phyloP scores from a whole-genome alignment of 2,113 vertebrate species.

The Zosterops hypoxanthus region DNA sequence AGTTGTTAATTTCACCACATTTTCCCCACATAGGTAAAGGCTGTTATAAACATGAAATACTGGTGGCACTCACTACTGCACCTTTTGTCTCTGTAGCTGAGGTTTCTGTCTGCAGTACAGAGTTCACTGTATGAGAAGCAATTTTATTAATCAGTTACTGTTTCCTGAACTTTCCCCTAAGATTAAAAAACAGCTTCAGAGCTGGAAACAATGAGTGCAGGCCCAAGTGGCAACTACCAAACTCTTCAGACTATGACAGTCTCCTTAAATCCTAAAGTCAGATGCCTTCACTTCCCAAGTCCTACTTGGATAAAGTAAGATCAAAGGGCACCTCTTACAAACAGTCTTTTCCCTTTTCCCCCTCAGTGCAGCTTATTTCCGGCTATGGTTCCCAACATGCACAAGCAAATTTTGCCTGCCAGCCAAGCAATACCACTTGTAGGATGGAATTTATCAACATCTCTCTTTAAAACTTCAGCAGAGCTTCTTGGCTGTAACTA shows the following conservation, averaged over 20 bases:
- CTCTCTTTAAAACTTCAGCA: neutral
- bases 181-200: conserved; percentile 2
- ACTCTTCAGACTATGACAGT: neutral
- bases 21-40: neutral
- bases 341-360: neutral
- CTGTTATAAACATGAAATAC: neutral
- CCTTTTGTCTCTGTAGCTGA: neutral
- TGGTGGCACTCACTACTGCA: neutral
- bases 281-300: neutral
- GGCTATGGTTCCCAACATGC: neutral
- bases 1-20: neutral
- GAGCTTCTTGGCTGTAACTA: neutral
- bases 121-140: neutral
- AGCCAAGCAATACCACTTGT: neutral
- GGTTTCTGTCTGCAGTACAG: neutral
- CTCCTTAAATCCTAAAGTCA: neutral
- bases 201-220: neutral
- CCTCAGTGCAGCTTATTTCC: neutral
- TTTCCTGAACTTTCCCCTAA: conserved; percentile 48
- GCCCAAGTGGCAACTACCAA: neutral
- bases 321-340: neutral
- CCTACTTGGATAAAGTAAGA: neutral
- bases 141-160: conserved; percentile 46
- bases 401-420: neutral
- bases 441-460: neutral